Base-by-base conservation (phyloP, 2,113 vertebrate genomes). In the Riparia riparia region DNA sequence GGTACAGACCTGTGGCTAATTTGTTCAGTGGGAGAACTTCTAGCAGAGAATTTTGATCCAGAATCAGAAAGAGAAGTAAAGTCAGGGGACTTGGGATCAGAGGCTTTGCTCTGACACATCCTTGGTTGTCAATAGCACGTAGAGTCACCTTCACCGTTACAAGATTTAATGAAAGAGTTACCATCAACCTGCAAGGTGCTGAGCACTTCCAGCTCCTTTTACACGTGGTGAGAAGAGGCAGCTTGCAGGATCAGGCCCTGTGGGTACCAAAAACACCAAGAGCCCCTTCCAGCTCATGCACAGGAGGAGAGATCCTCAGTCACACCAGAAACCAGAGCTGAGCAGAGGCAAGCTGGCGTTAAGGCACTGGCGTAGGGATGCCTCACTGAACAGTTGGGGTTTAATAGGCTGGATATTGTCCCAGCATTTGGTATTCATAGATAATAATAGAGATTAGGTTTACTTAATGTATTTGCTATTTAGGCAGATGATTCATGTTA, bases 391-490 rank as follows among this genome's bases (percentile, higher is more conserved):
- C 93, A 95, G 96, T 91, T 95, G 84, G 87, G 91, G 71, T 69
- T 96, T 94, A 97, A 97, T 87, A 94, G 95, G 82, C 92, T 69
- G 90, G 96, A 96, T 87, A 92, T 95, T 96, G 93, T 94, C 83
- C 89, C 69, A 82, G 90, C 82, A 92, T 97, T 97, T 97, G 94
- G 80, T 87, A 76, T 96, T 97, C 82, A 86, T 80, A 95, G 86
- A 91, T 96, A 93, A 93, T 96, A 94, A 95, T 70, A 92, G 92
- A 95, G 74, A 66, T 74, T 71, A 96, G 83, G 87, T 97, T 96
- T 97, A 98, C 96, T 96, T 95, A 95, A 97, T 97, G 86, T 96
- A 96, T 96, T 97, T 95, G 92, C 90, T 97, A 56, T 94, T 97
- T 94, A 85, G 86, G 95, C 87, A 94, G 97, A 97, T 95, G 93